A percentile compares a stretch with the other conserved stretches of the same genome.
Conservation (phyloP, 1,140 invertebrate species). For the roundworm (Caenorhabditis elegans) region DNA sequence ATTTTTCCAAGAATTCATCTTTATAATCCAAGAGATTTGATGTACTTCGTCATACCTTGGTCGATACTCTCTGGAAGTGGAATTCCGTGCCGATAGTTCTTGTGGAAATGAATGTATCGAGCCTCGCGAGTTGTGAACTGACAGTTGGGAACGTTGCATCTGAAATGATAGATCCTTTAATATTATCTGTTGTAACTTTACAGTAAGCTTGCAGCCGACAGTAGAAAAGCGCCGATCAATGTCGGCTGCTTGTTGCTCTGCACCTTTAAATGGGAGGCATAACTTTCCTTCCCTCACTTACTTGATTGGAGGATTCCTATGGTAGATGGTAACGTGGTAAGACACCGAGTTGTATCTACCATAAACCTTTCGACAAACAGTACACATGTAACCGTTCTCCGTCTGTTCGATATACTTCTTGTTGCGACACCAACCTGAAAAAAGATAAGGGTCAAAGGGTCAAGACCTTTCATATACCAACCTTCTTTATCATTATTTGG, state of each 20-base stretch:
- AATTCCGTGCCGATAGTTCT: conserved; percentile 64
- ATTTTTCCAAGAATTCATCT: no score
- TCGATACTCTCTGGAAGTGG: conserved; percentile 62
- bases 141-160: conserved; percentile 60
- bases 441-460: background rate
- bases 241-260: no score
- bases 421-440: conserved; percentile 63
- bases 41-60: conserved; percentile 49
- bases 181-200: no score
- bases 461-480: background rate
- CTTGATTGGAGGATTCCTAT: conserved; percentile 64
- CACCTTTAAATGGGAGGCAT: no score
- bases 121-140: conserved; percentile 61
- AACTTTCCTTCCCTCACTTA: background rate
- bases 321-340: conserved; percentile 66
- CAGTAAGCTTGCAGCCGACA: no score
- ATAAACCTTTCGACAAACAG: conserved; percentile 64
- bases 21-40: background rate
- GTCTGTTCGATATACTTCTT: conserved; percentile 65
- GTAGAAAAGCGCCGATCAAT: no score
- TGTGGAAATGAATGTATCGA: conserved; percentile 65
- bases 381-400: conserved; percentile 60
- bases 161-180: conserved; percentile 10
- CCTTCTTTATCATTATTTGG: conserved; percentile 38
- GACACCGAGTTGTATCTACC: conserved; percentile 66